phyloP scores from a whole-genome alignment of 2,888 invertebrate species.

The Scelioninae gen. 1 region DNA sequence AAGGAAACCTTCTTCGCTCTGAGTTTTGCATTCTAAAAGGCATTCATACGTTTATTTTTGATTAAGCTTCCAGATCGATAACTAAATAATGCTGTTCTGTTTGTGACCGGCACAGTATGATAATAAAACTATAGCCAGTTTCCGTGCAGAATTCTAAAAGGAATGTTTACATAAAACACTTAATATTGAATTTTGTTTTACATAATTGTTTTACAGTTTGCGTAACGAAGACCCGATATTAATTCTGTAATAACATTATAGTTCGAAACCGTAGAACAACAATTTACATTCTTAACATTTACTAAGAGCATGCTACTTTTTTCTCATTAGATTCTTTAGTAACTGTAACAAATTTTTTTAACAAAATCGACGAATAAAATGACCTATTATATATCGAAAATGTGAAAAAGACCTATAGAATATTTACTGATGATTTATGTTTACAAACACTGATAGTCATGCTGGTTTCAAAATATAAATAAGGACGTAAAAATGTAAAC shows the following conservation, averaged over 20 bases:
- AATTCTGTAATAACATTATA: conserved; percentile 51
- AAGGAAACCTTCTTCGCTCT: conserved; percentile 51
- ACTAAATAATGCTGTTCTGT: conserved; percentile 9
- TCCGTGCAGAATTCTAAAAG: conserved; percentile 1
- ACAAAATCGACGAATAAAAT: too few species aligned
- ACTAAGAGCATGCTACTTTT: not conserved
- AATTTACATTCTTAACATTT: conserved; percentile 32
- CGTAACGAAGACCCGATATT: conserved; percentile 44
- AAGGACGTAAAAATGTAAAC: too few species aligned
- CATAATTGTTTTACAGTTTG: conserved; percentile 42
- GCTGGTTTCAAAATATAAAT: too few species aligned
- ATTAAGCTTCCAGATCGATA: conserved; percentile 3
- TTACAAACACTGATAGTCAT: too few species aligned
- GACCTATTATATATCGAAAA: too few species aligned
- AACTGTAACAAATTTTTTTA: too few species aligned
- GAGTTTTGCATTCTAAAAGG: conserved; percentile 21
- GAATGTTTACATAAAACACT: conserved; percentile 9
- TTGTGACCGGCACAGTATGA: not conserved
- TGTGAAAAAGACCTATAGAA: too few species aligned
- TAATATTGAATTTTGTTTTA: conserved; percentile 40
- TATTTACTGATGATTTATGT: too few species aligned
- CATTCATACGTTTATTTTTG: conserved; percentile 27
- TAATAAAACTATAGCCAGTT: conserved; percentile 1
- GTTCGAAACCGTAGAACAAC: conserved; percentile 35
- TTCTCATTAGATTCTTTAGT: too few species aligned